phyloP scores from a whole-genome alignment of 92 coral and sea anemone genomes.

The Ricordea florida region DNA sequence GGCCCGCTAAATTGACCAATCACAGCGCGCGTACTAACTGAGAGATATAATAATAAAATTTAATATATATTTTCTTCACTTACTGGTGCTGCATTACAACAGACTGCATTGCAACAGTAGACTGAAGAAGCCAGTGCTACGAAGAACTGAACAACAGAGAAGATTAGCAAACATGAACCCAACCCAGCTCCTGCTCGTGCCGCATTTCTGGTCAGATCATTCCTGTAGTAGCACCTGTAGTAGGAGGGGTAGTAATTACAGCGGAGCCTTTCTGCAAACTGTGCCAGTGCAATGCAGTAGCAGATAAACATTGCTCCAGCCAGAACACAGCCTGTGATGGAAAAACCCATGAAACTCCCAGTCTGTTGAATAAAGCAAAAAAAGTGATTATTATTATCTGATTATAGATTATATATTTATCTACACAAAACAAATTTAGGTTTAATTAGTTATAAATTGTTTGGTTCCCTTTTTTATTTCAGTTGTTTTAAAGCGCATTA shows the following conservation, averaged over 20 bases:
- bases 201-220: background rate
- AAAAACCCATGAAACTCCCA: constrained; percentile 82
- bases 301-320: constrained; percentile 67
- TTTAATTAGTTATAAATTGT: too few relatives aligned
- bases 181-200: background rate
- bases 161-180: background rate
- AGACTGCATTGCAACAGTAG: background rate
- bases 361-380: constrained; percentile 37
- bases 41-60: too few relatives aligned
- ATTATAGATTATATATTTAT: too few relatives aligned
- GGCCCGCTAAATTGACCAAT: too few relatives aligned
- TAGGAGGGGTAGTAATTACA: background rate
- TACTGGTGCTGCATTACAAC: background rate
- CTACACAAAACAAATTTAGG: too few relatives aligned
- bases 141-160: background rate
- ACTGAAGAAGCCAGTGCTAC: background rate
- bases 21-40: too few relatives aligned
- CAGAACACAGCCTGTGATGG: constrained; percentile 59
- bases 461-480: too few relatives aligned
- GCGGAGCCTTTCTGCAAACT: too few relatives aligned
- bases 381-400: too few relatives aligned
- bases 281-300: constrained; percentile 45
- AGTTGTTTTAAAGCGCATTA: too few relatives aligned
- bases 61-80: too few relatives aligned
- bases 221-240: background rate